Evolutionary conservation across 2,113 vertebrate genomes (phyloP).

Genomic region (Mungos mungo): DNA sequence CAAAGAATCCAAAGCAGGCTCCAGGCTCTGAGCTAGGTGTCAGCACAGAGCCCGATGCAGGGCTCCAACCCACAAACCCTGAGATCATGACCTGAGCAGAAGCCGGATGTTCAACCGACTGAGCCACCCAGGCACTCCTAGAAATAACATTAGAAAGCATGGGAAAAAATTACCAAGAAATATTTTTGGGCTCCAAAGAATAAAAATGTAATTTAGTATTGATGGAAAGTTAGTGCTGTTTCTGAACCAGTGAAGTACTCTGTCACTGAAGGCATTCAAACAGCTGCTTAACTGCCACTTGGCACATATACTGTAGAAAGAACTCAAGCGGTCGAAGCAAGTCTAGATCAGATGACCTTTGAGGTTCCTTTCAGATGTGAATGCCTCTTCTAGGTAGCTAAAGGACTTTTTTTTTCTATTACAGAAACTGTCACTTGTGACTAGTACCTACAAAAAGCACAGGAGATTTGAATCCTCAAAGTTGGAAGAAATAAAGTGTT

Average conservation of each 20-base stretch:
- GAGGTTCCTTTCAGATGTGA: background rate
- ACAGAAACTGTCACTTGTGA: background rate
- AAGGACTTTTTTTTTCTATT: background rate
- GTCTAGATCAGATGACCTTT: background rate
- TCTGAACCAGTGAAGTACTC: background rate
- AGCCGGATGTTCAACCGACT: too few relatives aligned
- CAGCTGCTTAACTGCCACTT: background rate
- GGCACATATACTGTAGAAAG: background rate
- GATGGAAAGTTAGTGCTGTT: background rate
- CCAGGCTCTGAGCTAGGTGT: too few relatives aligned
- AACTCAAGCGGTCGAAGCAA: background rate
- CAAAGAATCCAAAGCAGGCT: too few relatives aligned
- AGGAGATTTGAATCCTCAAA: background rate
- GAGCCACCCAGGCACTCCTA: background rate
- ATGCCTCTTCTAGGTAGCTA: background rate
- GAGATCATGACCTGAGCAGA: too few relatives aligned
- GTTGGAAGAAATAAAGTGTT: background rate
- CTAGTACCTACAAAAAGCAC: fast-evolving
- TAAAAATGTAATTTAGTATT: background rate
- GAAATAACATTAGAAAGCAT: background rate
- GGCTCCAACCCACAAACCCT: too few relatives aligned
- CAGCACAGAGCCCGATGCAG: too few relatives aligned
- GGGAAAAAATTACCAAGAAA: background rate
- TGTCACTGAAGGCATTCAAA: background rate
- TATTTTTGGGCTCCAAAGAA: background rate